Conservation (phyloP, 2,888 invertebrate species). For the Brachyptera putata region DNA sequence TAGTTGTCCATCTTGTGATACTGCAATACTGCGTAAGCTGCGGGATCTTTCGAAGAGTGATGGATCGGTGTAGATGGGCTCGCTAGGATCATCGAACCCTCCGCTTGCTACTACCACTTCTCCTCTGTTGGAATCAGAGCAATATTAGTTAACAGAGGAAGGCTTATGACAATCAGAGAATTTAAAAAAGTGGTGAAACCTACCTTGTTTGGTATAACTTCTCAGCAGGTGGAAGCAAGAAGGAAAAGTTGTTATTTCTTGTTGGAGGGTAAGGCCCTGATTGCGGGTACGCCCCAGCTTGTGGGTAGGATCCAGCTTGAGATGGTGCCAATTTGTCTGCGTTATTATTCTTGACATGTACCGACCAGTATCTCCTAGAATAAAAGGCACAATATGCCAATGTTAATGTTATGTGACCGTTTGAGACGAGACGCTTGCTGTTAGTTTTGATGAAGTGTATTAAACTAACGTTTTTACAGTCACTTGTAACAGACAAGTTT, state of each 20-base stretch:
- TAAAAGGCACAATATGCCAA: too few species aligned
- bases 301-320: slow-evolving; percentile 37
- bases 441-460: too few species aligned
- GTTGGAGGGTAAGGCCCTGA: slow-evolving; percentile 38
- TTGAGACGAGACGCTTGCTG: too few species aligned
- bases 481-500: too few species aligned
- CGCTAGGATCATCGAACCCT: slow-evolving; percentile 81
- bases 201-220: slow-evolving; percentile 66
- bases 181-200: background rate
- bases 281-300: slow-evolving; percentile 35
- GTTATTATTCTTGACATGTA: slow-evolving; percentile 62
- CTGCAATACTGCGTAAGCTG: slow-evolving; percentile 58
- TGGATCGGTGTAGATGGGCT: slow-evolving; percentile 90
- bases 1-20: slow-evolving; percentile 31
- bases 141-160: slow-evolving; percentile 1
- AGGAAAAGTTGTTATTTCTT: slow-evolving; percentile 48
- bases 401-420: too few species aligned
- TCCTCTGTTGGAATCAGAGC: slow-evolving; percentile 24
- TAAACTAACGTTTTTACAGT: too few species aligned
- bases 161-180: too few species aligned
- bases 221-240: slow-evolving; percentile 64
- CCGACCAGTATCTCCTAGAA: slow-evolving; percentile 68
- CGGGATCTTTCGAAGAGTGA: slow-evolving; percentile 75
- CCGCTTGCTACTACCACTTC: slow-evolving; percentile 34
- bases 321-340: slow-evolving; percentile 35